A percentile compares a stretch with the other conserved stretches of the same genome.
phyloP scores from a whole-genome alignment of 2,888 invertebrate species.

The Lasioglossum malachurum region DNA sequence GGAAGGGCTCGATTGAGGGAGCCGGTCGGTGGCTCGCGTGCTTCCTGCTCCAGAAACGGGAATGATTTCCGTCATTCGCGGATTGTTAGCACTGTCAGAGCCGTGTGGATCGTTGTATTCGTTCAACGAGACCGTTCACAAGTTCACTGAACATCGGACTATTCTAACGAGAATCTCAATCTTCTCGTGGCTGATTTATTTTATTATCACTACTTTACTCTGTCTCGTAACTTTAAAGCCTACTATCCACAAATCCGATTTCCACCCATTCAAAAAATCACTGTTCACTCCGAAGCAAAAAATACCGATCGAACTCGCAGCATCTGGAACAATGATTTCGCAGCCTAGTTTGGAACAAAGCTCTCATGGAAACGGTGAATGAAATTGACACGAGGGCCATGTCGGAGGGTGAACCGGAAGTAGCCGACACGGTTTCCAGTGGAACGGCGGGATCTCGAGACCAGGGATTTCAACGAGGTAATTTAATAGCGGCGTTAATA shows the following conservation, averaged over 20 bases:
- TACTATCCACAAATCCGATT: too few relatives aligned
- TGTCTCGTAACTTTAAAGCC: too few relatives aligned
- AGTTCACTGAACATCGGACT: neutral
- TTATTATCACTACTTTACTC: too few relatives aligned
- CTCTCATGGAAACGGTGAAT: neutral
- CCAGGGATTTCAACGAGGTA: neutral
- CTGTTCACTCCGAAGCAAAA: neutral
- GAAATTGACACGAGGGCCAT: neutral
- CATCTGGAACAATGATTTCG: neutral
- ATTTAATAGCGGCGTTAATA: neutral
- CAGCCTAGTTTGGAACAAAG: neutral
- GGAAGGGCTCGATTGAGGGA: constrained; percentile 43
- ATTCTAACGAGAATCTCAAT: neutral
- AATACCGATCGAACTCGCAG: neutral
- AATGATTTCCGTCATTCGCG: neutral
- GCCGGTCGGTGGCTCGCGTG: constrained; percentile 6
- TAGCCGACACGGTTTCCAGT: neutral
- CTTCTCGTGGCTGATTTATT: neutral
- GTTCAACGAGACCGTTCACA: neutral
- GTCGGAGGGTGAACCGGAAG: neutral
- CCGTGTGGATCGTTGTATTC: neutral
- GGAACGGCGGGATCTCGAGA: neutral
- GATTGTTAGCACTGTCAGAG: neutral
- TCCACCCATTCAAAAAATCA: neutral
- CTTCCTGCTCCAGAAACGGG: constrained; percentile 24